Evolutionary conservation across 2,113 vertebrate genomes (phyloP), one percentile per base, ranked within the genome.

Genomic region (Bujurquina vittata): DNA sequence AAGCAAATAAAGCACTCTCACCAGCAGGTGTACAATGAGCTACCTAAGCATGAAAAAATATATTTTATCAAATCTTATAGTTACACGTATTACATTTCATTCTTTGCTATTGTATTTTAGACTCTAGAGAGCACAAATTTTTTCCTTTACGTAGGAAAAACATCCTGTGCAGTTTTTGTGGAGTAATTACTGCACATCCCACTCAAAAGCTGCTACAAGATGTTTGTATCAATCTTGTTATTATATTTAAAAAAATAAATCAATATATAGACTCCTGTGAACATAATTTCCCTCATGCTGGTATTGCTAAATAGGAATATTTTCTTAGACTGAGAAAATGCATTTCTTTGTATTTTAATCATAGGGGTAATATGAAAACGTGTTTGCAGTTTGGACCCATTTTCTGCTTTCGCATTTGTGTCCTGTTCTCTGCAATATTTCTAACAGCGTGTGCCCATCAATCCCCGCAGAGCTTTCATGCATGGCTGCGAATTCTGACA

Each of bases 61-160:
- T 2, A 72, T 52, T 4, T 52, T 20, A 72, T 10, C 23, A 72
- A 46, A 67, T 55, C 7, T 33, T 15, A 75, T 31, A 55, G 17
- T 22, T 5, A 22, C 10, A 58, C 29, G 33, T 46, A 79, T 35
- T 49, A 46, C 9, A 14, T 1, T 15, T 20, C 1, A n/a, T 26
- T 4, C 9, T 31, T 65, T 56, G 65, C 40, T 69, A 69, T 3
- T 69, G 26, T 59, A 23, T 60, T 80, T 86, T 10, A 52, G n/a
- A 75, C 61, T 74, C 26, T 1, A 5, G 33, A 2, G 18, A 18
- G 14, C 9, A 15, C 5, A 37, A 29, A 79, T 62, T 46, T 62
- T 62, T 6, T 76, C 17, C 11, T 11, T 35, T 31, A 35, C 62
- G 54, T 26, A 26, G 12, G 52, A 57, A 59, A 69, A 14, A 12